These are phyloP conservation scores for Xiphias gladius DNA, from an alignment of 2,113 vertebrate species.

Conservation along the genomic window DNA sequence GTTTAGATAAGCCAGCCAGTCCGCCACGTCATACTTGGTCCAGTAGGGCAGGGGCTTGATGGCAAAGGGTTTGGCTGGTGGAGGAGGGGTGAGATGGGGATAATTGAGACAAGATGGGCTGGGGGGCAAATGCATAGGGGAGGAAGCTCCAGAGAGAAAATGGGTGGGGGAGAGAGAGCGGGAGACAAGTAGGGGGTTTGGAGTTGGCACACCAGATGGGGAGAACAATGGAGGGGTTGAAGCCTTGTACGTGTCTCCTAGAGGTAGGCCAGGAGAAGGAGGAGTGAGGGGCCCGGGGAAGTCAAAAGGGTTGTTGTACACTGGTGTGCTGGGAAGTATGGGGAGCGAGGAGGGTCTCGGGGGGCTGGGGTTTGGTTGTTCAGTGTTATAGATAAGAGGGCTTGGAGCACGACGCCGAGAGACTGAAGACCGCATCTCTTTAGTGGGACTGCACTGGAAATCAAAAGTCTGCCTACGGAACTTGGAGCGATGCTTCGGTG, in stretches of 20 bases:
- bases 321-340: slow-evolving; percentile 87
- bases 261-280: slow-evolving; percentile 81
- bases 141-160: slow-evolving; percentile 87
- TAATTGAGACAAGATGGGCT: slow-evolving; percentile 87
- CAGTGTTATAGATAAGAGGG: slow-evolving; percentile 89
- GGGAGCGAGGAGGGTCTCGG: slow-evolving; percentile 92
- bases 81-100: slow-evolving; percentile 87
- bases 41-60: slow-evolving; percentile 93
- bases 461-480: slow-evolving; percentile 84
- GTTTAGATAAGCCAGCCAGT: slow-evolving; percentile 94
- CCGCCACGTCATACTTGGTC: slow-evolving; percentile 96
- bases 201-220: slow-evolving; percentile 79
- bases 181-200: slow-evolving; percentile 83
- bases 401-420: slow-evolving; percentile 89
- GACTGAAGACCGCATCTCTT: slow-evolving; percentile 80
- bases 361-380: slow-evolving; percentile 87
- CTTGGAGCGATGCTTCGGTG: slow-evolving; percentile 84
- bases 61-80: slow-evolving; percentile 92
- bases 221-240: slow-evolving; percentile 84
- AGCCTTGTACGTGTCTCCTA: slow-evolving; percentile 84
- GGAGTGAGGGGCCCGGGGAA: slow-evolving; percentile 82
- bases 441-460: slow-evolving; percentile 80
- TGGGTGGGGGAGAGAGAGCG: slow-evolving; percentile 91
- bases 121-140: slow-evolving; percentile 80
- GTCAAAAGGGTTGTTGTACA: slow-evolving; percentile 83